Percentiles rank a stretch among this genome's conserved stretches.
These are phyloP conservation scores for Takifugu flavidus DNA, from an alignment of 2,113 vertebrate species.

Conservation along the genomic window DNA sequence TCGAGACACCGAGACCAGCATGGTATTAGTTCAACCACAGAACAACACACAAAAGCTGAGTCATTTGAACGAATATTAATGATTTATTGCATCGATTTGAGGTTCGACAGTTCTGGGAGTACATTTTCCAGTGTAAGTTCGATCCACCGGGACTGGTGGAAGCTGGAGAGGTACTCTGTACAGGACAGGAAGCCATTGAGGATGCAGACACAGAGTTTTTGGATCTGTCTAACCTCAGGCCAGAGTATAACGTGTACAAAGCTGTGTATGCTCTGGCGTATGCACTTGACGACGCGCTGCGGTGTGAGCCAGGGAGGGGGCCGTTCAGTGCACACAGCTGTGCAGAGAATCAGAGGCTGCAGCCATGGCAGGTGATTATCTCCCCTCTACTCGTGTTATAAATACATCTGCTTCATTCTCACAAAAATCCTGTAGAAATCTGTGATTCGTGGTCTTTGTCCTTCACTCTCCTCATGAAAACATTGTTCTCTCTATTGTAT, in stretches of 20 bases:
- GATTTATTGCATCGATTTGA: background rate
- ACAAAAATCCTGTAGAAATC: no score
- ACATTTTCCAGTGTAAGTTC: conserved; percentile 64
- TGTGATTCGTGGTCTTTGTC: no score
- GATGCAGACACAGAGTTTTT: conserved; percentile 30
- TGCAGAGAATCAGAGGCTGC: conserved; percentile 42
- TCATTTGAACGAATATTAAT: background rate
- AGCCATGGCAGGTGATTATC: conserved; percentile 68
- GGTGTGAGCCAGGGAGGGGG: conserved; percentile 61
- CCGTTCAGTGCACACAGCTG: conserved; percentile 63
- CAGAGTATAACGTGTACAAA: conserved; percentile 71
- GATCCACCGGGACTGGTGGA: conserved; percentile 3
- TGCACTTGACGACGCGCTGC: conserved; percentile 56
- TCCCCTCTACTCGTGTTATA: no score
- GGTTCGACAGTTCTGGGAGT: conserved; percentile 39
- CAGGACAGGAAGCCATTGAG: conserved; percentile 54
- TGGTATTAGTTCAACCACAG: background rate
- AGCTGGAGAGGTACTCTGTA: conserved; percentile 29
- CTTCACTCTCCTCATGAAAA: no score
- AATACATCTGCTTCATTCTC: no score
- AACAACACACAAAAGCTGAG: no score
- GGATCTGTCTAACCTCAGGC: conserved; percentile 46
- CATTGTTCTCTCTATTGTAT: no score
- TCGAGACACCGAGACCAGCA: background rate
- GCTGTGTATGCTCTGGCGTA: conserved; percentile 72